Base-by-base conservation (phyloP, 2,797 vertebrate genomes). In the Vireo griseus region DNA sequence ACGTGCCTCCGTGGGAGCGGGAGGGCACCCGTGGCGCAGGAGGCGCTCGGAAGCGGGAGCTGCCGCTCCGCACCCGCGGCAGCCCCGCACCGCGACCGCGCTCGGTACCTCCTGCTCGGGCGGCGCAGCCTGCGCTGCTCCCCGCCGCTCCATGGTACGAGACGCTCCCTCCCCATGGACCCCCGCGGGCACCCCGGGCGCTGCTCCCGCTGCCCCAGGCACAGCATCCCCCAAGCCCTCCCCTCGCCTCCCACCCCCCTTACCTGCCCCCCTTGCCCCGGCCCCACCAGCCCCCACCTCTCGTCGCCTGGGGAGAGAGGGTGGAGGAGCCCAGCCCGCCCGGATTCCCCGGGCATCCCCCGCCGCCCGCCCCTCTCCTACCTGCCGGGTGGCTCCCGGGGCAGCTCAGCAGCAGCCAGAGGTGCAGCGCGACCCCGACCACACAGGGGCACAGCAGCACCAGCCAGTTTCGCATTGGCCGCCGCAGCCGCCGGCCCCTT, bases 381-480 rank as follows among this genome's bases (percentile, higher is more conserved):
- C 96, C 96, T 96, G 96, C 84, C 55, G 95, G 91, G 16, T 75
- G 66, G 63, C 85, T 94, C 72, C 90, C 94, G 76, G 95, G 95
- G 81, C 95, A 90, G 72, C 92, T n/a, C 77, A 98, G 97, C 93
- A 97, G 98, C 98, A 98, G 97, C 98, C 98, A 99, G 97, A 99
- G 98, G 98, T 99, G 98, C 97, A 99, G 97, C 97, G 98, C 98
- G 91, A 98, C 98, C 98, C 98, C 99, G 97, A 99, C 92, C 93
- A 98, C 98, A 97, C 99, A 99, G 96, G 98, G 98, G 93, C 98
- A 97, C 97, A 99, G 97, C 96, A 98, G 86, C 97, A 98, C 98
- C 95, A 98, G 97, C 97, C 98, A 98, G 97, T 98, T 99, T 98
- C 98, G 98, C 99, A 99, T 99, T 98, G 98, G 99, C 98, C 98